Percentiles rank a stretch among this genome's conserved stretches.
phyloP scores from a whole-genome alignment of 1,140 invertebrate genomes.

The Calosoma granatense region DNA sequence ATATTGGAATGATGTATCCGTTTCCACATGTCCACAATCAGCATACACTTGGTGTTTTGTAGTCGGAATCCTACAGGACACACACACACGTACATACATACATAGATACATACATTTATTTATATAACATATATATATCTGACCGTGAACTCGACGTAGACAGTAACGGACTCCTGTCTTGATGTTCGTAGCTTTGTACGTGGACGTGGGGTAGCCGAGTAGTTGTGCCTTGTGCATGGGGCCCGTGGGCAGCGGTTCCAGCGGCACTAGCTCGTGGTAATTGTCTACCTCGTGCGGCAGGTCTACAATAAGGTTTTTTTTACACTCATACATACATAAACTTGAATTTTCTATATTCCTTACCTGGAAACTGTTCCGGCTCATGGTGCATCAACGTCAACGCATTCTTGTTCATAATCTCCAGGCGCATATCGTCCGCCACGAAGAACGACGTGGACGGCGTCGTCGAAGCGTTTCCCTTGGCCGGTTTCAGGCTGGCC shows the following conservation, averaged over 20 bases:
- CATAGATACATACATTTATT: no score
- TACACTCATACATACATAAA: no score
- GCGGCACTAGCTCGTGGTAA: conserved; percentile 77
- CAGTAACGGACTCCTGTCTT: conserved; percentile 81
- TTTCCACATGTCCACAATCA: conserved; percentile 86
- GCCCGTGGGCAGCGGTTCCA: conserved; percentile 55
- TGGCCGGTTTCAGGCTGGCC: conserved; percentile 36
- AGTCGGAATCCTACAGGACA: conserved; percentile 58
- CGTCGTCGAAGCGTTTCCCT: conserved; percentile 36
- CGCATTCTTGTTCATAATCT: conserved; percentile 67
- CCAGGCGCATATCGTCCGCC: conserved; percentile 61
- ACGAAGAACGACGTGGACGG: conserved; percentile 57
- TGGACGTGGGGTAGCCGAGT: conserved; percentile 70
- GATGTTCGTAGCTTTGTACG: conserved; percentile 83
- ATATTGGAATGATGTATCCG: conserved; percentile 88
- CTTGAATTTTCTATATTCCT: no score
- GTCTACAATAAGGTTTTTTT: conserved; percentile 54
- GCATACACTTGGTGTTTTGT: conserved; percentile 74
- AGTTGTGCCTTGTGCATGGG: conserved; percentile 50
- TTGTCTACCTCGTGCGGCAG: conserved; percentile 79
- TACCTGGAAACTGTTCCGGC: conserved; percentile 47
- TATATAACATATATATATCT: conserved; percentile 24
- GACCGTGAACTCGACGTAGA: conserved; percentile 79
- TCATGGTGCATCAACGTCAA: conserved; percentile 61
- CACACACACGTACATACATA: no score